phyloP scores from a whole-genome alignment of 1,140 invertebrate genomes.

The Polypedilum pembai region DNA sequence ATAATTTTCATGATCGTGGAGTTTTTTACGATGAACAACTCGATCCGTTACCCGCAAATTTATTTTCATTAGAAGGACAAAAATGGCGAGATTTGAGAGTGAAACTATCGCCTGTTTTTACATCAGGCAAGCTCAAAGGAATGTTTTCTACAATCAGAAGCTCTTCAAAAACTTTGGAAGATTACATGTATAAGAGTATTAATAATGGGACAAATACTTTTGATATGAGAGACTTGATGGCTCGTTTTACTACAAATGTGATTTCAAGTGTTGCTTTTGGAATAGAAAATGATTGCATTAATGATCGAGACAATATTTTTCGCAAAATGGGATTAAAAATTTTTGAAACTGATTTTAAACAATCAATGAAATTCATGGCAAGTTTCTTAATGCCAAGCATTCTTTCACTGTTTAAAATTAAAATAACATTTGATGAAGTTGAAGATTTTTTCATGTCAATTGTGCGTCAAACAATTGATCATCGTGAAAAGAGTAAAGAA shows the following conservation, averaged over 20 bases:
- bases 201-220: slow-evolving; percentile 31
- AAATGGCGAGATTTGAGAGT: slow-evolving; percentile 43
- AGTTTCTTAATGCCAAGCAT: slow-evolving; percentile 33
- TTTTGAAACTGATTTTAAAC: slow-evolving; percentile 31
- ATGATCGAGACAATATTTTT: slow-evolving; percentile 36
- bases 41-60: slow-evolving; percentile 35
- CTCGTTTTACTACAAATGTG: slow-evolving; percentile 36
- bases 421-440: slow-evolving; percentile 32
- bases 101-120: slow-evolving; percentile 46
- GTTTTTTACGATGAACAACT: slow-evolving; percentile 36
- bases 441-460: slow-evolving; percentile 36
- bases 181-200: slow-evolving; percentile 30
- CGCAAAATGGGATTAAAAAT: slow-evolving; percentile 35
- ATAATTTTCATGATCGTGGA: slow-evolving; percentile 41
- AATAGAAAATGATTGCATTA: slow-evolving; percentile 38
- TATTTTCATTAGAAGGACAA: slow-evolving; percentile 42
- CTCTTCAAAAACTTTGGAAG: slow-evolving; percentile 34
- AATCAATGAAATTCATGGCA: slow-evolving; percentile 32
- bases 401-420: slow-evolving; percentile 32
- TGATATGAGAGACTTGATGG: slow-evolving; percentile 36
- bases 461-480: slow-evolving; percentile 35
- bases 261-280: slow-evolving; percentile 43
- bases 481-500: slow-evolving; percentile 36
- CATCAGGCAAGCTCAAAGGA: slow-evolving; percentile 45
- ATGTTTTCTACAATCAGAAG: slow-evolving; percentile 45